These are phyloP conservation scores for Protonibea diacanthus DNA, from an alignment of 2,797 vertebrate species.

Conservation along the genomic window DNA sequence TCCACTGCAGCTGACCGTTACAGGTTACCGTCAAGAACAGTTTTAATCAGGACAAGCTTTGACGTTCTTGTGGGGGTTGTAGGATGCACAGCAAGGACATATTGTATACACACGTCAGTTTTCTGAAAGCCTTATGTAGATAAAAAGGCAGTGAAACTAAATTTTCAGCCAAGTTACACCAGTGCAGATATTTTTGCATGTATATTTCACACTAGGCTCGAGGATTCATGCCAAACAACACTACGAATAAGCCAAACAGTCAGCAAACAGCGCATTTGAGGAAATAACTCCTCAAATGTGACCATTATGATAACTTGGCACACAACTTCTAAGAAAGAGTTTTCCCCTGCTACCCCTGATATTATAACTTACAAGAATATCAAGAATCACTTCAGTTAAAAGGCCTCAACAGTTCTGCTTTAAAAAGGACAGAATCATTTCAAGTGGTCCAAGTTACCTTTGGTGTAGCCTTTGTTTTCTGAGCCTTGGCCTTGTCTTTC, in stretches of 20 bases:
- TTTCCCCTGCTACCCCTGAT: neutral
- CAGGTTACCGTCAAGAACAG: neutral
- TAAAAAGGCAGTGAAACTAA: neutral
- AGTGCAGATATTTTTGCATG: neutral
- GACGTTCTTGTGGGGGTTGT: neutral
- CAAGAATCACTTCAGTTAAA: neutral
- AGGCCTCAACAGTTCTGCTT: neutral
- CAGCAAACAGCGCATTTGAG: neutral
- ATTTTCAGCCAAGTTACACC: neutral
- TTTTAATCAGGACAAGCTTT: neutral
- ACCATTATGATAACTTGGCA: neutral
- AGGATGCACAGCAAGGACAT: neutral
- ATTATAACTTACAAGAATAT: neutral
- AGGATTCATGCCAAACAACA: neutral
- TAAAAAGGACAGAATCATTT: constrained; percentile 35
- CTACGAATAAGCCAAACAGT: constrained; percentile 1
- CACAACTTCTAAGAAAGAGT: neutral
- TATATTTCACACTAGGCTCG: neutral
- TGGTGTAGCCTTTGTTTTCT: constrained; percentile 86
- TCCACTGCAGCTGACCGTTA: neutral
- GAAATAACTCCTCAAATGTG: neutral
- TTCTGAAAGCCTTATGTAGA: neutral
- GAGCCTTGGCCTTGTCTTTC: constrained; percentile 87
- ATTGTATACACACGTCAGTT: neutral
- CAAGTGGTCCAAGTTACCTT: constrained; percentile 87